These are phyloP conservation scores for Etheostoma nigrum DNA, from an alignment of 2,797 vertebrate genomes.

Conservation along the genomic window DNA sequence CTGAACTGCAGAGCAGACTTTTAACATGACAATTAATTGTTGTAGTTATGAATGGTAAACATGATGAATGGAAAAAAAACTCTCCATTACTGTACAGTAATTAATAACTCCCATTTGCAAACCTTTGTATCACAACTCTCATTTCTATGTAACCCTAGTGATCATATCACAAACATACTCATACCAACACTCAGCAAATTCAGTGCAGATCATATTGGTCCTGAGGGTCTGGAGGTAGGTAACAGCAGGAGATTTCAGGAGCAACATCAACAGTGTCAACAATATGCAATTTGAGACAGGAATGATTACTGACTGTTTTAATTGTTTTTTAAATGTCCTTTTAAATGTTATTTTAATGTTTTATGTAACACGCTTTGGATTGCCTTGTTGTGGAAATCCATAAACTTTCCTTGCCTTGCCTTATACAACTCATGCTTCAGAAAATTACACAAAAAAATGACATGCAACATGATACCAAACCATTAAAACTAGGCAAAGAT, in stretches of 20 bases:
- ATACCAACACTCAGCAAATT: constrained; percentile 48
- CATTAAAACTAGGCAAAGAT: constrained; percentile 39
- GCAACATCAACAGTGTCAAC: constrained; percentile 53
- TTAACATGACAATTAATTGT: constrained; percentile 32
- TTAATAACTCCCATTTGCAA: constrained; percentile 40
- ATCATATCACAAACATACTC: constrained; percentile 37
- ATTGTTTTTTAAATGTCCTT: too few species aligned
- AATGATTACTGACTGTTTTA: background rate
- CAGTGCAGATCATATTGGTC: constrained; percentile 69
- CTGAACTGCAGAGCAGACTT: constrained; percentile 36
- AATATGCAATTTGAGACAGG: constrained; percentile 36
- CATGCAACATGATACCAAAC: constrained; percentile 53
- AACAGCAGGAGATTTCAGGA: constrained; percentile 60
- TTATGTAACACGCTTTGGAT: too few species aligned
- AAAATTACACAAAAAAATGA: constrained; percentile 37
- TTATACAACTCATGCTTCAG: constrained; percentile 49
- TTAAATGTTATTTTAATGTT: too few species aligned
- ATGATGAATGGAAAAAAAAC: background rate
- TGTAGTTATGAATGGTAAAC: constrained; percentile 34
- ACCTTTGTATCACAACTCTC: constrained; percentile 16
- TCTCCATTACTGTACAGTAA: constrained; percentile 40
- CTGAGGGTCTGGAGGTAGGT: constrained; percentile 83
- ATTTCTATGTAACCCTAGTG: constrained; percentile 45
- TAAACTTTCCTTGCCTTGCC: background rate
- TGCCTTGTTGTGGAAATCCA: too few species aligned